Percentiles rank a stretch among this genome's conserved stretches.
phyloP scores from a whole-genome alignment of 2,888 invertebrate genomes.

The Lomographa bimaculata region DNA sequence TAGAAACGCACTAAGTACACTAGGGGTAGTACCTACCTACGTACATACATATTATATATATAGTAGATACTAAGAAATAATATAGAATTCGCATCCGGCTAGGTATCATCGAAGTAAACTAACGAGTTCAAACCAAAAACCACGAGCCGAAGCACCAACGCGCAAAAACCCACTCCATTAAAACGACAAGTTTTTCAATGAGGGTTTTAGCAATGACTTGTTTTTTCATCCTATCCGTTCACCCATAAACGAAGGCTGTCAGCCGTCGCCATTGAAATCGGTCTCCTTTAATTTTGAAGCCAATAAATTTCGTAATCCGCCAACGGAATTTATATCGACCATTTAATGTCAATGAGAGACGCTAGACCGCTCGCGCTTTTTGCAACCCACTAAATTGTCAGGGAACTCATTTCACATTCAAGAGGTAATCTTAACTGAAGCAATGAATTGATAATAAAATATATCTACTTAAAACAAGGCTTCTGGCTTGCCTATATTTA shows the following conservation, averaged over 20 bases:
- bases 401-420: slow-evolving; percentile 69
- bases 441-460: no score
- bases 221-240: slow-evolving; percentile 58
- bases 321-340: slow-evolving; percentile 79
- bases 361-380: slow-evolving; percentile 51
- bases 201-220: slow-evolving; percentile 47
- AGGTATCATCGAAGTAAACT: slow-evolving; percentile 6
- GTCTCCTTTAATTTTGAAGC: slow-evolving; percentile 80
- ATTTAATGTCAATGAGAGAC: slow-evolving; percentile 77
- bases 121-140: slow-evolving; percentile 33
- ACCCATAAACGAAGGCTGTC: slow-evolving; percentile 71
- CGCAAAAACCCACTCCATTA: slow-evolving; percentile 53
- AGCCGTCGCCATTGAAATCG: slow-evolving; percentile 77
- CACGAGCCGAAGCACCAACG: slow-evolving; percentile 14
- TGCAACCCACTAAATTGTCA: slow-evolving; percentile 57
- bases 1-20: no score
- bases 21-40: no score
- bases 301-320: slow-evolving; percentile 82
- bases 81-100: slow-evolving; percentile 1
- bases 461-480: no score
- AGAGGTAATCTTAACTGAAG: no score
- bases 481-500: no score
- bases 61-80: no score
- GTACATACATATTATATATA: no score
- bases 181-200: slow-evolving; percentile 63